phyloP scores from a whole-genome alignment of 2,888 invertebrate genomes.

The Epiblema foenella region DNA sequence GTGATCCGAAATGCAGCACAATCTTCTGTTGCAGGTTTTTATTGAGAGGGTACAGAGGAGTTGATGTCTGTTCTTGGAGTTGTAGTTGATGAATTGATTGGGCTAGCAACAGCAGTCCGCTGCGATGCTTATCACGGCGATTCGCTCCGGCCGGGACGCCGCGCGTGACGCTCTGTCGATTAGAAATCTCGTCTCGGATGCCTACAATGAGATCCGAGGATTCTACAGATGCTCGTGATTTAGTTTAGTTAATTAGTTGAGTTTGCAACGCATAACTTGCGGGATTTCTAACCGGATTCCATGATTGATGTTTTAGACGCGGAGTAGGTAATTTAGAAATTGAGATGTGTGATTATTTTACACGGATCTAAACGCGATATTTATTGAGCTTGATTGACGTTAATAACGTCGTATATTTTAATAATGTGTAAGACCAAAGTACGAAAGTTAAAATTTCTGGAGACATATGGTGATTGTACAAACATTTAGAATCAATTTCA shows the following conservation, averaged over 20 bases:
- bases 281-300: slow-evolving; percentile 1
- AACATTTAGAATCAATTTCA: neutral
- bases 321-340: neutral
- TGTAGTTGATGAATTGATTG: slow-evolving; percentile 25
- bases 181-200: slow-evolving; percentile 73
- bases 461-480: neutral
- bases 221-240: slow-evolving; percentile 51
- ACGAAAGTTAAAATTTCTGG: too few relatives aligned
- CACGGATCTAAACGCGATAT: neutral
- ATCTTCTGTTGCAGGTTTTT: slow-evolving; percentile 5
- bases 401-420: neutral
- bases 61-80: slow-evolving; percentile 7
- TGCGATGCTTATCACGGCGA: slow-evolving; percentile 70
- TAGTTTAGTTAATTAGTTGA: slow-evolving; percentile 41
- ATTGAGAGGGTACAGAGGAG: neutral
- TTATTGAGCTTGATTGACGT: too few relatives aligned
- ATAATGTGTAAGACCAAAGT: too few relatives aligned
- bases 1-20: slow-evolving; percentile 20
- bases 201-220: slow-evolving; percentile 56
- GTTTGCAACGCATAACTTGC: slow-evolving; percentile 8
- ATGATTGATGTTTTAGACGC: neutral
- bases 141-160: slow-evolving; percentile 68
- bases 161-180: slow-evolving; percentile 73
- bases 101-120: slow-evolving; percentile 50
- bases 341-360: neutral